These are phyloP conservation scores for Hyalella azteca DNA, from an alignment of 2,888 invertebrate genomes.

Conservation along the genomic window DNA sequence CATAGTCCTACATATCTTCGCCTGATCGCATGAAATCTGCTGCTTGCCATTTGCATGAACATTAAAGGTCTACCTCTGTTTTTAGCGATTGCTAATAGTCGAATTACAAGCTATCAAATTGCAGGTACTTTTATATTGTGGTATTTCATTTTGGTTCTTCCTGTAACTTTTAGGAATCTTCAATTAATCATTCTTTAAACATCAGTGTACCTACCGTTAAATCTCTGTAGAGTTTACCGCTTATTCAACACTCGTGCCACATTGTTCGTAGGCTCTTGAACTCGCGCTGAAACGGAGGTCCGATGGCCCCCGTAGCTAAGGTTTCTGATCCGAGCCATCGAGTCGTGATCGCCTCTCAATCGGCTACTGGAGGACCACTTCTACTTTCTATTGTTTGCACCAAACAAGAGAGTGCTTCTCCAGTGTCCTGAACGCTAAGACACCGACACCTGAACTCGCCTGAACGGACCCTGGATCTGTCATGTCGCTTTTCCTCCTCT, in stretches of 20 bases:
- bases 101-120: neutral
- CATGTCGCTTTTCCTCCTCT: neutral
- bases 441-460: neutral
- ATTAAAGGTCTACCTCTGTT: no score
- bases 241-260: no score
- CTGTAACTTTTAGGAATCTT: no score
- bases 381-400: neutral
- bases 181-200: no score
- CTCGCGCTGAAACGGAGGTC: no score
- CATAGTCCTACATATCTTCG: no score
- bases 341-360: constrained; percentile 9
- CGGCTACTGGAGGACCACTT: neutral
- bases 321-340: neutral
- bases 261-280: no score
- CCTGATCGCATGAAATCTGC: no score
- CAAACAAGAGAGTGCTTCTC: neutral
- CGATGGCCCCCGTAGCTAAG: neutral
- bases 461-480: neutral
- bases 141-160: no score
- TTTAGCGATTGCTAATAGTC: neutral
- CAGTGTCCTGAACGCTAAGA: neutral
- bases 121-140: neutral
- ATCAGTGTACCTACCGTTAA: no score
- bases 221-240: no score
- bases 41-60: no score